Evolutionary conservation across 1,140 invertebrate genomes (phyloP).

Genomic region (Schmidtea mediterranea): DNA sequence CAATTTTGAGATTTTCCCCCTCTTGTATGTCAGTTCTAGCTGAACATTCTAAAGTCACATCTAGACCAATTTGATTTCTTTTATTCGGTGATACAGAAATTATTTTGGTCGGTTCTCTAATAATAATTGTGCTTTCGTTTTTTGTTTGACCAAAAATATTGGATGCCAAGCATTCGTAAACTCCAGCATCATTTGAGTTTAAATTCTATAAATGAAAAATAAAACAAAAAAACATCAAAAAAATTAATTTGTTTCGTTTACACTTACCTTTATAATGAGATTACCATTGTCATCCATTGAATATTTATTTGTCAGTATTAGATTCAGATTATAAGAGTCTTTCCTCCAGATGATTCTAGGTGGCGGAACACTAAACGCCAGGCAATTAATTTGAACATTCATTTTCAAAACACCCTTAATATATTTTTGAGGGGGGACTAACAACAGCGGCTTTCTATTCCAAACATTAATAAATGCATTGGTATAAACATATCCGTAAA

Average conservation of each 20-base stretch:
- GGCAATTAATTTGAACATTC: constrained; percentile 52
- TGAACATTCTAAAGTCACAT: not conserved
- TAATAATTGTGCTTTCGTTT: not conserved
- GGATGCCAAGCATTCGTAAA: not conserved
- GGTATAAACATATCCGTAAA: constrained; percentile 83
- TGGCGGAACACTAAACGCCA: constrained; percentile 76
- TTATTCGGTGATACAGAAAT: not conserved
- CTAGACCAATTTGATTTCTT: not conserved
- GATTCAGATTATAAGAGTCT: constrained; percentile 34
- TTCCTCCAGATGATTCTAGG: constrained; percentile 73
- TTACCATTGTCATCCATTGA: too few relatives aligned
- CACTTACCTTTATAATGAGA: too few relatives aligned
- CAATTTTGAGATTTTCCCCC: not conserved
- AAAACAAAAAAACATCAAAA: too few relatives aligned
- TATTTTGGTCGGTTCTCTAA: not conserved
- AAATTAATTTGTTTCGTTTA: too few relatives aligned
- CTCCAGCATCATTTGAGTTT: not conserved
- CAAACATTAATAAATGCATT: constrained; percentile 89
- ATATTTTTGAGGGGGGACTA: constrained; percentile 45
- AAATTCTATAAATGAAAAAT: not conserved
- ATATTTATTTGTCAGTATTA: too few relatives aligned
- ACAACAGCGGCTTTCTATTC: constrained; percentile 59
- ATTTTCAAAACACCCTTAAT: constrained; percentile 42
- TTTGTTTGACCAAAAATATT: not conserved
- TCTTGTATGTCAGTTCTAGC: not conserved